These are phyloP conservation scores for Plebejus anna DNA, from an alignment of 2,888 invertebrate species.

Conservation along the genomic window DNA sequence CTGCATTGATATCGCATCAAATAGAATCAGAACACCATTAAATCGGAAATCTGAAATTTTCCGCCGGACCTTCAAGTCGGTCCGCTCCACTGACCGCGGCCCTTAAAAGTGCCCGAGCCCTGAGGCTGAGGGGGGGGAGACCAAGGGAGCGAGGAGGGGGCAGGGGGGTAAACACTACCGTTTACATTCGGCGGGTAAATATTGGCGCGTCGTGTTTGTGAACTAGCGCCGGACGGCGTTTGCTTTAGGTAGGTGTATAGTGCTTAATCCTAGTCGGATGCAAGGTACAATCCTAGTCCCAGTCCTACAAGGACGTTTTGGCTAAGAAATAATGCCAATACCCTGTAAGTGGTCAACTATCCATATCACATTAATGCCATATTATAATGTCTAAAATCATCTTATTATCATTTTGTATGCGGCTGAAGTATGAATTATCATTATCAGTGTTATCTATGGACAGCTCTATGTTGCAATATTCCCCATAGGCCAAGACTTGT, in stretches of 20 bases:
- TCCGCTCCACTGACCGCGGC: constrained; percentile 6
- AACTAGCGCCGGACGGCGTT: not conserved
- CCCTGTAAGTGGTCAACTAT: no score
- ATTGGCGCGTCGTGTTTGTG: constrained; percentile 8
- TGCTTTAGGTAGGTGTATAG: not conserved
- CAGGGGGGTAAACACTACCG: not conserved
- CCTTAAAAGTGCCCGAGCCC: not conserved
- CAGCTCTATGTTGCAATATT: no score
- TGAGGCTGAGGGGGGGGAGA: not conserved
- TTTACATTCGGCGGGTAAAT: constrained; percentile 12
- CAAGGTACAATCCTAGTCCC: not conserved
- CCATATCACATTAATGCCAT: no score
- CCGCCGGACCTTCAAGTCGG: not conserved
- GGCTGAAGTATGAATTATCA: no score
- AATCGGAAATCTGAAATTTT: constrained; percentile 9
- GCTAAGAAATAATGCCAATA: not conserved
- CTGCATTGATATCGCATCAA: not conserved
- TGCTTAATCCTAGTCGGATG: not conserved
- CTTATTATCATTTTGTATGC: no score
- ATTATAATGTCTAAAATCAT: no score
- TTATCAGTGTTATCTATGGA: no score
- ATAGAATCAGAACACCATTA: not conserved
- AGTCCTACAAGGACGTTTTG: not conserved
- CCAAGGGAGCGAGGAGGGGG: not conserved
- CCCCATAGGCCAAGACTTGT: no score